Conservation (phyloP, 1,140 invertebrate species). For the Drosophila ogumai region DNA sequence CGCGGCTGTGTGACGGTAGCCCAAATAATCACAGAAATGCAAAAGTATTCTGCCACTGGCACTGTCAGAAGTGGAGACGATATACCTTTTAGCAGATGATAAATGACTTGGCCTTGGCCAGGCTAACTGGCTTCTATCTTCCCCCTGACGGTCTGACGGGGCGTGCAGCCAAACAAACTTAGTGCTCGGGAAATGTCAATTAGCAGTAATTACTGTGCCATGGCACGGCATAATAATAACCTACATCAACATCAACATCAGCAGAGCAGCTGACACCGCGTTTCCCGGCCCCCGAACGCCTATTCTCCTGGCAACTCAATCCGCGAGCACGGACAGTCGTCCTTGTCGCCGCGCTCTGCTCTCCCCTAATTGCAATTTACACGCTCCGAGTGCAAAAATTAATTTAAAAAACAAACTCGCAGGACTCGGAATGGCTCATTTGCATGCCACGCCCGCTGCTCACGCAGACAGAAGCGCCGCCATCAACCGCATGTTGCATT, state of each 20-base stretch:
- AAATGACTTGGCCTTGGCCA: slow-evolving; percentile 55
- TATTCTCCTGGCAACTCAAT: slow-evolving; percentile 63
- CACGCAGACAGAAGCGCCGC: slow-evolving; percentile 12
- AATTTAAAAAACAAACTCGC: slow-evolving; percentile 64
- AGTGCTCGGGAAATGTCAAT: slow-evolving; percentile 69
- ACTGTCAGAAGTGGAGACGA: neutral
- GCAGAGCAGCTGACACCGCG: slow-evolving; percentile 32
- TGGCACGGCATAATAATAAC: slow-evolving; percentile 67
- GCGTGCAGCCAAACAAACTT: slow-evolving; percentile 22
- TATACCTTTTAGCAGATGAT: slow-evolving; percentile 39
- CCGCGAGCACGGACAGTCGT: slow-evolving; percentile 22
- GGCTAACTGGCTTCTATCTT: slow-evolving; percentile 29
- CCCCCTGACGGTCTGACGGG: slow-evolving; percentile 6
- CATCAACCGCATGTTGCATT: slow-evolving; percentile 61
- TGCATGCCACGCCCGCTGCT: slow-evolving; percentile 54
- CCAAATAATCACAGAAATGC: slow-evolving; percentile 49
- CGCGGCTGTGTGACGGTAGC: slow-evolving; percentile 24
- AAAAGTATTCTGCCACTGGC: slow-evolving; percentile 11
- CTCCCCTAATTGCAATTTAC: slow-evolving; percentile 69
- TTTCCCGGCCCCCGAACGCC: slow-evolving; percentile 2
- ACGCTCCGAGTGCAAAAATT: slow-evolving; percentile 77
- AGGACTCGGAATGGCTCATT: slow-evolving; percentile 51
- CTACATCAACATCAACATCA: slow-evolving; percentile 56
- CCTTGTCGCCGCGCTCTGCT: slow-evolving; percentile 14
- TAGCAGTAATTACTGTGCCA: slow-evolving; percentile 75